Evolutionary conservation across 2,113 vertebrate genomes (phyloP), one percentile per base, ranked within the genome.

Genomic region (Shinisaurus crocodilurus): DNA sequence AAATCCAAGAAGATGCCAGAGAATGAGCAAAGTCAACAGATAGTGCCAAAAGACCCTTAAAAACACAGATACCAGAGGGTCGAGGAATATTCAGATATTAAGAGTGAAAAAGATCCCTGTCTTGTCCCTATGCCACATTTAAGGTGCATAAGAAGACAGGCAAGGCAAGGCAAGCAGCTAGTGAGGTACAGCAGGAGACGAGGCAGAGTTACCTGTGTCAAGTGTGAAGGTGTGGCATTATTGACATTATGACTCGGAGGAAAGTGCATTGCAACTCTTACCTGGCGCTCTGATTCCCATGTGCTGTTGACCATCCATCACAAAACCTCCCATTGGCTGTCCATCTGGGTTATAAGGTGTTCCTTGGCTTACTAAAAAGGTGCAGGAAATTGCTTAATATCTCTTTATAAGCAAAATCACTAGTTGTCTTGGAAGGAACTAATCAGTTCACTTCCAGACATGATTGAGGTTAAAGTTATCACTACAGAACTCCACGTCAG

Each of bases 201-300:
- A 95, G 92, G 91, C 45, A 88, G 1, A 29, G 93, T 95, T 94
- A 95, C 96, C 96, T 97, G 96, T 0, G 13, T 92, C 63, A 87
- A 84, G 70, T 54, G 63, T 0, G 1, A 92, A 88, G 91, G 88
- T 87, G 48, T 54, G 40, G 87, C 87, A 88, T 60, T 90, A 88
- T 74, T 91, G 80, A 86, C 86, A 63, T 90, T 48, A 87, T 70
- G 89, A 43, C 9, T 20, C 13, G 23, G 85, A 20, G 91, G 87
- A 57, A 0, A 1, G 6, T 0, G 40, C 85, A 70, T 67, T 75
- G 86, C 91, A 91, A 92, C 80, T 91, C 98, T 98, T 98, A 99
- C 99, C 99, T 98, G 99, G 99, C 37, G 99, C 99, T 98, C 99
- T 98, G 98, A 99, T 99, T 97, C 99, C 99, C 99, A 99, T 99